A percentile compares a stretch with the other conserved stretches of the same genome.
These are phyloP conservation scores for Lampris incognitus DNA, from an alignment of 2,113 vertebrate species.

Conservation along the genomic window DNA sequence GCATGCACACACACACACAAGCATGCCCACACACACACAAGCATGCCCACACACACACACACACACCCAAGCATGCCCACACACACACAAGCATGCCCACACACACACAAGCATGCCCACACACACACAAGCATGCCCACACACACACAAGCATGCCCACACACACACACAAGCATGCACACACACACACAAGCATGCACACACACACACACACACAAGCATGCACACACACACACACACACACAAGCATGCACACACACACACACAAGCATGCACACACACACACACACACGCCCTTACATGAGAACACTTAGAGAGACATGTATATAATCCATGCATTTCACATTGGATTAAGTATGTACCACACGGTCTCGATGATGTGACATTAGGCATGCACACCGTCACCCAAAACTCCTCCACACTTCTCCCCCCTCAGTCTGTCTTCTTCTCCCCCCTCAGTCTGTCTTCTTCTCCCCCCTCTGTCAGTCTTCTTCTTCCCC, in stretches of 20 bases:
- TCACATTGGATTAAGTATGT: too few species aligned
- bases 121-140: not conserved
- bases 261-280: constrained; percentile 30
- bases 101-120: not conserved
- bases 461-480: too few species aligned
- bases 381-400: too few species aligned
- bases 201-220: constrained; percentile 6
- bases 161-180: constrained; percentile 9
- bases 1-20: not conserved
- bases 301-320: too few species aligned
- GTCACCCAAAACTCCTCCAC: too few species aligned
- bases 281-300: constrained; percentile 13
- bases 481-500: too few species aligned
- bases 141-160: not conserved
- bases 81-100: too few species aligned
- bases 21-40: not conserved
- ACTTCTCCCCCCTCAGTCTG: too few species aligned
- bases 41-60: constrained; percentile 3
- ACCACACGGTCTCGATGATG: too few species aligned
- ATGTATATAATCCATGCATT: too few species aligned
- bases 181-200: not conserved
- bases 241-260: constrained; percentile 4
- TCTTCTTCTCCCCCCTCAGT: too few species aligned
- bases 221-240: constrained; percentile 5
- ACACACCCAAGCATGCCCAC: not conserved